Evolutionary conservation across 2,797 vertebrate genomes (phyloP).

Genomic region (Pseudocheirus occidentalis): DNA sequence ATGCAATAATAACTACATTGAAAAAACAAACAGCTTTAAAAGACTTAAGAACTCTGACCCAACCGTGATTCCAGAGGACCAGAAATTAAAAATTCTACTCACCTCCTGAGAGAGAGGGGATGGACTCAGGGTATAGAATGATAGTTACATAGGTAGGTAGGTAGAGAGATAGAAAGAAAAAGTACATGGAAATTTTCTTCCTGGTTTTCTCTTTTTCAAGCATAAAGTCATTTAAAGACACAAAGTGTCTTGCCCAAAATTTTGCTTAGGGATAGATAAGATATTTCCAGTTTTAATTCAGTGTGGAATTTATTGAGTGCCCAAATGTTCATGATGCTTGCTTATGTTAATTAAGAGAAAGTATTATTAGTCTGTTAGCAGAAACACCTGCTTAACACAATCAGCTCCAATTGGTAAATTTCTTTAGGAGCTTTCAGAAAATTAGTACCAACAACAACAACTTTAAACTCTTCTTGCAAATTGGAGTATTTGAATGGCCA

Average conservation of each 20-base stretch:
- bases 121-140: not conserved
- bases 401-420: conserved; percentile 33
- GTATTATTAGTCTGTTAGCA: conserved; percentile 20
- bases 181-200: not conserved
- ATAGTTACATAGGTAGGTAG: no score
- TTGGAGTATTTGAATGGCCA: conserved; percentile 9
- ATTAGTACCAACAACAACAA: conserved; percentile 23
- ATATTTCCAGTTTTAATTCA: conserved; percentile 45
- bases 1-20: not conserved
- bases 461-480: not conserved
- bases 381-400: conserved; percentile 54
- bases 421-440: conserved; percentile 11
- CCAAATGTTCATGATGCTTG: conserved; percentile 50
- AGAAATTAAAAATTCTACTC: not conserved
- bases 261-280: conserved; percentile 38
- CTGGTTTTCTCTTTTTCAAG: not conserved
- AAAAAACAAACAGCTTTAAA: not conserved
- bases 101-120: not conserved
- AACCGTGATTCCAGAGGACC: not conserved
- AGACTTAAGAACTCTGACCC: not conserved
- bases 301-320: conserved; percentile 57
- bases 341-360: conserved; percentile 55
- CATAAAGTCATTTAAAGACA: not conserved
- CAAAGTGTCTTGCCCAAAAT: not conserved
- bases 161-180: not conserved